Conservation (phyloP, 2,113 vertebrate genomes). For the Hydropotes inermis region DNA sequence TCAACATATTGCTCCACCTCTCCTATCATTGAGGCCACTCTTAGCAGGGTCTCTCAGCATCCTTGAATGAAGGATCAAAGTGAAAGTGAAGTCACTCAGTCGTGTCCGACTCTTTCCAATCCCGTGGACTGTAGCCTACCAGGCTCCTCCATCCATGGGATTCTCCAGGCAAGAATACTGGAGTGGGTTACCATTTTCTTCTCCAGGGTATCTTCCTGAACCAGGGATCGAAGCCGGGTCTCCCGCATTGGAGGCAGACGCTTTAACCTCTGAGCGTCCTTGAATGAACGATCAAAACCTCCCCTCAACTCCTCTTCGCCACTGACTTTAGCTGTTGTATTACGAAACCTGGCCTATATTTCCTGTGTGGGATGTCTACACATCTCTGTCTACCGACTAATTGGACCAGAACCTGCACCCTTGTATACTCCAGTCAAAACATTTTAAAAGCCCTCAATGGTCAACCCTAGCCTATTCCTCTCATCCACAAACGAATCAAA, state of each 20-base stretch:
- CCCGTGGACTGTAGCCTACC: no score
- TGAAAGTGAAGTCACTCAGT: no score
- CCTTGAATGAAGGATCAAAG: not conserved
- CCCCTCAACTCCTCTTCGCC: not conserved
- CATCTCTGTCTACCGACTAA: not conserved
- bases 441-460: not conserved
- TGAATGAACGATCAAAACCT: not conserved
- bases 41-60: not conserved
- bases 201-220: no score
- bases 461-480: not conserved
- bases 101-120: no score
- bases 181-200: no score
- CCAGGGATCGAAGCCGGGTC: no score
- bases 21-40: not conserved
- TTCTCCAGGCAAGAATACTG: no score
- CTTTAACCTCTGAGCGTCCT: not conserved
- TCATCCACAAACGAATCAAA: not conserved
- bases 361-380: not conserved
- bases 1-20: not conserved
- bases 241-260: no score
- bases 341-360: not conserved
- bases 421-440: not conserved
- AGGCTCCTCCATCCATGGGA: no score
- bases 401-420: not conserved
- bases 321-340: not conserved